Evolutionary conservation across 1,140 invertebrate genomes (phyloP).

Genomic region (Scaptomyza graminum): DNA sequence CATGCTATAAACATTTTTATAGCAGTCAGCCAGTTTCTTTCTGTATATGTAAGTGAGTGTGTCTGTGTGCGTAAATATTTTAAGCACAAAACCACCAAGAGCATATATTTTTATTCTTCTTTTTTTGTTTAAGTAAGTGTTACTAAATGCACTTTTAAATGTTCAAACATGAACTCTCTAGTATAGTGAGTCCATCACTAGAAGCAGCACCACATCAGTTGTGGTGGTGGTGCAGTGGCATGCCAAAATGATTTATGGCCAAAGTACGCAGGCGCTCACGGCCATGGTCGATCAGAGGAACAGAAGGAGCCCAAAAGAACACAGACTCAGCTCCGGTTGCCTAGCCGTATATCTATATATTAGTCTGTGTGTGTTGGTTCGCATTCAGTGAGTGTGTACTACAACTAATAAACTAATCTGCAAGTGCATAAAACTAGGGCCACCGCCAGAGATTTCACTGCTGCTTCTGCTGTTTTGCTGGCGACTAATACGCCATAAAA

Average conservation of each 20-base stretch:
- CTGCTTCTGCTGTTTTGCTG: conserved; percentile 27
- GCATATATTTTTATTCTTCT: conserved; percentile 19
- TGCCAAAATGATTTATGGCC: conserved; percentile 82
- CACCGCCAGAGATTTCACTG: conserved; percentile 61
- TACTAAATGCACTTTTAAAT: conserved; percentile 84
- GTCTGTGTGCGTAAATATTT: conserved; percentile 9
- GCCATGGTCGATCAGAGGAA: conserved; percentile 47
- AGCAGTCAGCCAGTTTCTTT: conserved; percentile 45
- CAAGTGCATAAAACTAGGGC: conserved; percentile 82
- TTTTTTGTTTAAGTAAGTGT: conserved; percentile 76
- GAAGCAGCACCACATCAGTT: conserved; percentile 37
- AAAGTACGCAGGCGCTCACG: conserved; percentile 73
- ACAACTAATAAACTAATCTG: conserved; percentile 83
- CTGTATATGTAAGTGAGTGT: conserved; percentile 12
- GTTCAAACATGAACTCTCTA: conserved; percentile 72
- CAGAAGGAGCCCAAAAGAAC: background rate
- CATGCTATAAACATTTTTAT: conserved; percentile 82
- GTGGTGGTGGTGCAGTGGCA: conserved; percentile 52
- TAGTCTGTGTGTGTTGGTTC: conserved; percentile 4
- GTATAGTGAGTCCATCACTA: conserved; percentile 42
- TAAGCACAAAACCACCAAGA: background rate
- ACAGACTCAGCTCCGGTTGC: background rate
- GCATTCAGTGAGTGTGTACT: conserved; percentile 75
- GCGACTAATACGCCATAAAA: conserved; percentile 64
- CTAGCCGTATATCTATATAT: background rate